Conservation (phyloP, 1,140 invertebrate genomes). For the Drosophila burlai region DNA sequence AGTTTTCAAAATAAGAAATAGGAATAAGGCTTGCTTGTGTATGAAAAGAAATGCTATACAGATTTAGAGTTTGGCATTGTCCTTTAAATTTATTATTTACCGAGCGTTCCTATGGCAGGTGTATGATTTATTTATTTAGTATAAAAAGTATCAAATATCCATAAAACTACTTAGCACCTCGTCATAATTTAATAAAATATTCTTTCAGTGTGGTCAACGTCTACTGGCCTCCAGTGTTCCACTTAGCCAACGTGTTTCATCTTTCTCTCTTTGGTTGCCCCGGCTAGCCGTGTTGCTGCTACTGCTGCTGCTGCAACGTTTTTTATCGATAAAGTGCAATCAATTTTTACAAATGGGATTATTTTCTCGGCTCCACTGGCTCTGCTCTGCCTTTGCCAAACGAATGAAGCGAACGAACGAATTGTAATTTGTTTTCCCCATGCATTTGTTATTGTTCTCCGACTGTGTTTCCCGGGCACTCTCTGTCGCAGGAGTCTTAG, state of each 20-base stretch:
- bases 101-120: too few species aligned
- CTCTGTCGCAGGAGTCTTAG: conserved; percentile 66
- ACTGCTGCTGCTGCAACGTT: conserved; percentile 42
- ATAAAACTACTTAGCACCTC: too few species aligned
- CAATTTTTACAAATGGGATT: conserved; percentile 84
- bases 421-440: conserved; percentile 82
- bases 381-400: conserved; percentile 19
- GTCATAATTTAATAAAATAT: not conserved
- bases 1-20: not conserved
- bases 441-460: conserved; percentile 82
- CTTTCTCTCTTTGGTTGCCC: conserved; percentile 42
- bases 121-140: too few species aligned
- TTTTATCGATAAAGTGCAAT: conserved; percentile 83
- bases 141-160: too few species aligned
- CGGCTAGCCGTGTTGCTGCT: conserved; percentile 2
- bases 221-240: conserved; percentile 43
- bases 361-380: conserved; percentile 54
- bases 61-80: too few species aligned
- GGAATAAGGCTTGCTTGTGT: not conserved
- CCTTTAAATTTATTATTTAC: too few species aligned
- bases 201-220: conserved; percentile 48
- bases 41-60: too few species aligned
- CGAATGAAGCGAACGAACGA: conserved; percentile 48
- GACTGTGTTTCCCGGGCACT: conserved; percentile 26
- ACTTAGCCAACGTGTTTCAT: conserved; percentile 65